Percentiles rank a stretch among this genome's conserved stretches.
These are phyloP conservation scores for Crenichthys baileyi DNA, from an alignment of 2,797 vertebrate species.

Conservation along the genomic window DNA sequence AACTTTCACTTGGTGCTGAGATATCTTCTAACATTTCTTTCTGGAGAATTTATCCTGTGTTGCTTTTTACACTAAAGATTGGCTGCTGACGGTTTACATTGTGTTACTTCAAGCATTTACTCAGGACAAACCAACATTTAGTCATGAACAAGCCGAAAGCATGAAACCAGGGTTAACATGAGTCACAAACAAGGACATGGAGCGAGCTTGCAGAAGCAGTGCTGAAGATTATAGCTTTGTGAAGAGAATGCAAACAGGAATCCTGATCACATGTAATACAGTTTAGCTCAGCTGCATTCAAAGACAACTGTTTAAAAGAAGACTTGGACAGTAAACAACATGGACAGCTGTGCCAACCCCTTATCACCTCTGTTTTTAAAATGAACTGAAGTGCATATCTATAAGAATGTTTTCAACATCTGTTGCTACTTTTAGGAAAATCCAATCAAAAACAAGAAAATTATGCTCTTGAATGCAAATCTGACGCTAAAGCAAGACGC, in stretches of 20 bases:
- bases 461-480: constrained; percentile 29
- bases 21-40: neutral
- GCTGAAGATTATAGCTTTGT: neutral
- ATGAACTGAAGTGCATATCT: neutral
- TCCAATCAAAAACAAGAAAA: neutral
- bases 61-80: neutral
- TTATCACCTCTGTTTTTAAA: neutral
- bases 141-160: constrained; percentile 5
- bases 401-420: neutral
- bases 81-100: neutral
- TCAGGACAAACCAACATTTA: constrained; percentile 27
- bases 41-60: neutral
- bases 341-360: neutral
- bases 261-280: constrained; percentile 1
- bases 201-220: constrained; percentile 24
- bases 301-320: neutral
- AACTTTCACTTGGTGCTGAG: neutral
- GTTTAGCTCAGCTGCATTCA: constrained; percentile 8
- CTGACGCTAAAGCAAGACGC: constrained; percentile 41
- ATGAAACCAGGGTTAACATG: constrained; percentile 13
- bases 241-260: neutral
- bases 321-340: neutral
- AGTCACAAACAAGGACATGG: constrained; percentile 9
- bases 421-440: neutral
- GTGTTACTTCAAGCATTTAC: constrained; percentile 11